A percentile compares a stretch with the other conserved stretches of the same genome.
These are phyloP conservation scores for Adelphocoris suturalis DNA, from an alignment of 2,888 invertebrate genomes.

Conservation along the genomic window DNA sequence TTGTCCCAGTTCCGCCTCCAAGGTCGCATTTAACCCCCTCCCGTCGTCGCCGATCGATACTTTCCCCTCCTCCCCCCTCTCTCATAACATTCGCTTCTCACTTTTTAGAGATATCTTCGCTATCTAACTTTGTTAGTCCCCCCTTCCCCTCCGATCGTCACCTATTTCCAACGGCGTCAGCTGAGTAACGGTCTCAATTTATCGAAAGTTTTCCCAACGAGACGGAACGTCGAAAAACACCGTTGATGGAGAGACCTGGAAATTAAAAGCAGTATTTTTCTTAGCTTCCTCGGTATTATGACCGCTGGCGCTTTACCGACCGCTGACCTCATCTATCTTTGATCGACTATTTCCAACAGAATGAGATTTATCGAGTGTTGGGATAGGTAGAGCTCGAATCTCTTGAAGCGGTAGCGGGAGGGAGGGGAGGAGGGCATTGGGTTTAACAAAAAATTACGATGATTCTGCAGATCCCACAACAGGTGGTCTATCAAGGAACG, in stretches of 20 bases:
- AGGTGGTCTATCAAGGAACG: too few relatives aligned
- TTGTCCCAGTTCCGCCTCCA: slow-evolving; percentile 27
- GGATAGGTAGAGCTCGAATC: too few relatives aligned
- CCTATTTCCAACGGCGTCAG: not conserved
- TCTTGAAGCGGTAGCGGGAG: too few relatives aligned
- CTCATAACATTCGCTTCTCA: not conserved
- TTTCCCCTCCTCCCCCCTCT: not conserved
- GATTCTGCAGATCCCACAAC: too few relatives aligned
- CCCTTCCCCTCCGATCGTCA: not conserved
- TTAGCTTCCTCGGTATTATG: not conserved
- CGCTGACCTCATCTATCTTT: not conserved
- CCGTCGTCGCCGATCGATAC: not conserved
- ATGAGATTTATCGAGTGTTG: too few relatives aligned
- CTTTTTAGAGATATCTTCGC: slow-evolving; percentile 5
- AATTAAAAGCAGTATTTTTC: not conserved
- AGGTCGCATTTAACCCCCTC: not conserved
- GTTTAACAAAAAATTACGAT: too few relatives aligned
- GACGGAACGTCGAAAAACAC: not conserved
- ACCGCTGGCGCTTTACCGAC: not conserved
- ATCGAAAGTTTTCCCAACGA: not conserved
- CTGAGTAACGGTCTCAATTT: slow-evolving; percentile 19
- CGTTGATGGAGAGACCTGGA: not conserved
- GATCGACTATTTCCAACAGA: not conserved
- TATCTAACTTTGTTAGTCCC: slow-evolving; percentile 16
- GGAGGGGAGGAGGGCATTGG: too few relatives aligned